Conservation (phyloP, 1,140 invertebrate species). For the Muscidifurax raptorellus region DNA sequence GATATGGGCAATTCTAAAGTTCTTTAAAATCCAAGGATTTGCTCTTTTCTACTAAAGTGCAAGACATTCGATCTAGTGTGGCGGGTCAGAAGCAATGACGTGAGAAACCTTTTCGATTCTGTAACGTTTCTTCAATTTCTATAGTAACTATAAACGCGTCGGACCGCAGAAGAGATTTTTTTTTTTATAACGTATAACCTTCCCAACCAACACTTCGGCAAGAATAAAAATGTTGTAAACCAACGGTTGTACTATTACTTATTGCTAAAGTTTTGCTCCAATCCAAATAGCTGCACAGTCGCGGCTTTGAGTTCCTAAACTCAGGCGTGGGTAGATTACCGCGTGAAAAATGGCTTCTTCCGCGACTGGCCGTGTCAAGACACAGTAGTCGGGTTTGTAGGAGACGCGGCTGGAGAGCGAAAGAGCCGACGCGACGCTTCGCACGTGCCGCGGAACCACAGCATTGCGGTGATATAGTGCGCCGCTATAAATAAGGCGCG, state of each 20-base stretch:
- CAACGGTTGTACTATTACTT: too few species aligned
- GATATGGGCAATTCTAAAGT: conserved; percentile 41
- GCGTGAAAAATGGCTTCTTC: conserved; percentile 45
- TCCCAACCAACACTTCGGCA: not conserved
- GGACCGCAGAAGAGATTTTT: not conserved
- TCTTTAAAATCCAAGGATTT: conserved; percentile 17
- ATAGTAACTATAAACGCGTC: not conserved
- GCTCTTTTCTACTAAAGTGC: not conserved
- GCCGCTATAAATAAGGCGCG: conserved; percentile 20
- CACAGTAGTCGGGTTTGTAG: not conserved
- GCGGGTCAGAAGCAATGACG: conserved; percentile 8
- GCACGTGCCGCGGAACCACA: not conserved
- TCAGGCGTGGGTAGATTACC: not conserved
- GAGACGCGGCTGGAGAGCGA: not conserved
- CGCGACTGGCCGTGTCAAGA: conserved; percentile 1
- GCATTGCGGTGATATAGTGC: conserved; percentile 15
- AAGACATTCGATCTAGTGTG: conserved; percentile 23
- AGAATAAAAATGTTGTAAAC: not conserved
- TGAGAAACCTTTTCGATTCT: conserved; percentile 30
- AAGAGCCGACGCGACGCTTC: not conserved
- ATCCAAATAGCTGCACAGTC: not conserved
- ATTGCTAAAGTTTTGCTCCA: not conserved
- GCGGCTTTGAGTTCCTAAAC: not conserved
- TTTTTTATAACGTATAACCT: not conserved
- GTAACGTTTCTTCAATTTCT: not conserved